These are phyloP conservation scores for Hexactinellida sp. DNA, from an alignment of 37 sponge, comb jelly and placozoan genomes.

Conservation along the genomic window DNA sequence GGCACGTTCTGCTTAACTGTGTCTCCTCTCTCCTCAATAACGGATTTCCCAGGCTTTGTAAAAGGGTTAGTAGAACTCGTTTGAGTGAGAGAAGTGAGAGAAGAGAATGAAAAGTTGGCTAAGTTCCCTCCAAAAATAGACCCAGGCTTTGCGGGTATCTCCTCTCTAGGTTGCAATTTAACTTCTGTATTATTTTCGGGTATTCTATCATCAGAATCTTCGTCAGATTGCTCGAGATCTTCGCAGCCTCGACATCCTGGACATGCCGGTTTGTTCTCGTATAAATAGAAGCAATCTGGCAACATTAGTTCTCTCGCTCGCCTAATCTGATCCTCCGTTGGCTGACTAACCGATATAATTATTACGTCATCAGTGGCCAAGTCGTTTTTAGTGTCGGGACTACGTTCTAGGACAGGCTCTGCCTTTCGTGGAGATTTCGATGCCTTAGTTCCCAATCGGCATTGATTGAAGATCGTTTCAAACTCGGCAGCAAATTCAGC, in stretches of 20 bases:
- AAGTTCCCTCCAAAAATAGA: not conserved
- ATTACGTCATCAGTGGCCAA: constrained; percentile 31
- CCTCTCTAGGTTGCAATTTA: not conserved
- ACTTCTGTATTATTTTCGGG: not conserved
- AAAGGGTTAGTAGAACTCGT: not conserved
- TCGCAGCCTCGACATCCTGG: constrained; percentile 68
- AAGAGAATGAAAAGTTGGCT: not conserved
- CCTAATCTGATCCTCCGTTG: constrained; percentile 36
- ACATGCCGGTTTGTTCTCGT: constrained; percentile 42
- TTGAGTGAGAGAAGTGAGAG: not conserved
- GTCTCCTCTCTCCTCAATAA: constrained; percentile 24
- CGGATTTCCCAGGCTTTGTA: not conserved
- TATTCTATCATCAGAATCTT: not conserved
- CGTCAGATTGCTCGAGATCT: constrained; percentile 17
- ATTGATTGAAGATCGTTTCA: constrained; percentile 40
- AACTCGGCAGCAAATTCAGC: constrained; percentile 47
- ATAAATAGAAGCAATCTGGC: constrained; percentile 55
- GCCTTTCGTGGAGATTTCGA: not conserved
- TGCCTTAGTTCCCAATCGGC: not conserved
- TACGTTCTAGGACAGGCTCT: not conserved
- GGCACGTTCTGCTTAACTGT: constrained; percentile 45
- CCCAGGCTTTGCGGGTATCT: not conserved
- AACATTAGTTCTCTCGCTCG: constrained; percentile 36
- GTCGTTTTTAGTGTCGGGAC: not conserved
- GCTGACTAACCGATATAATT: constrained; percentile 35